Base-by-base conservation (phyloP, 92 coral and sea anemone species). In the Chrysogorgia sp. region DNA sequence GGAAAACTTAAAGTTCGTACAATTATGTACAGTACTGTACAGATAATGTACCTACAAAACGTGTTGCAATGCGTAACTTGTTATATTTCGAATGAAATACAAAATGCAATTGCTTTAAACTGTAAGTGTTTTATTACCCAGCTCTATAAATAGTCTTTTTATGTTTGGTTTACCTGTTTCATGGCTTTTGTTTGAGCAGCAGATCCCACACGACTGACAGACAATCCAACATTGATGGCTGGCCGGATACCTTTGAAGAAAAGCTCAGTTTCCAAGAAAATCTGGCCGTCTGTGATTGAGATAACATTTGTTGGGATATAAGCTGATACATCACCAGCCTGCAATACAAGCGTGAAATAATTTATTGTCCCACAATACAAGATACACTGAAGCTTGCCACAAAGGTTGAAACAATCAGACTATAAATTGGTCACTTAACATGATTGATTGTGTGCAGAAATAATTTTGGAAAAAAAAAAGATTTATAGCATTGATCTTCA, bases 181-280 rank as follows among this genome's bases (percentile, higher is more conserved):
- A 94, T 94, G 76, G 98, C 92, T 86, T 94, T 94, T 58, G 98
- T 94, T 77, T 94, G 98, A 15, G 98, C 97, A 75, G 98, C 98
- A 67, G 98, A 89, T 23, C 98, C 98, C 0, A 94, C 98, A 52
- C 98, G 86, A 81, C 98, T 94, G 41, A 94, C 98, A 85, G 98
- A 94, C 88, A 94, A 78, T 65, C 98, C 98, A 22, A 94, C 98
- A 45, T 94, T 94, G 85, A 94, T 94, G 40, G 98, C 97, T 23
- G 98, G 98, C 53, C 98, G 97, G 59, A 94, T 94, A 81, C 98
- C 98, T 87, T 94, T 94, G 91, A 89, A 94, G 83, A 94, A 94
- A 80, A 94, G 85, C 81, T 94, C 98, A 40, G 98, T 94, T 81
- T 94, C 98, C 87, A 94, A 91, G 90, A 94, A 94, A 82, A 94